Evolutionary conservation across 1,140 invertebrate species (phyloP).

Genomic region (Drosophila parvula): DNA sequence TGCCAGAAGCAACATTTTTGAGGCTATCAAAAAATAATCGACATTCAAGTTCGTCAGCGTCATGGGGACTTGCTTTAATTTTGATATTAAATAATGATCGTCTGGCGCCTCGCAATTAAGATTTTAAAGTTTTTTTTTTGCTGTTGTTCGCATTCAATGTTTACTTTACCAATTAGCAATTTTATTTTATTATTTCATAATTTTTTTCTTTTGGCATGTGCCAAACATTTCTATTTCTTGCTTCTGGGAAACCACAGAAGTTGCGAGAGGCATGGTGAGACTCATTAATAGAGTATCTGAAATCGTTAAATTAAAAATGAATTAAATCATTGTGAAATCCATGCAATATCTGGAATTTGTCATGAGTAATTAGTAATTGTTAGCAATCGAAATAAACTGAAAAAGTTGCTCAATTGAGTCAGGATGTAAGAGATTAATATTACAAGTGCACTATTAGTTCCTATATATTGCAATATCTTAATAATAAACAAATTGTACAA

Average conservation of each 20-base stretch:
- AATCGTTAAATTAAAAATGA: neutral
- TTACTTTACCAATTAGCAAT: constrained; percentile 61
- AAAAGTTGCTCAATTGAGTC: no score
- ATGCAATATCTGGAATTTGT: neutral
- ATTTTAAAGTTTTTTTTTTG: constrained; percentile 60
- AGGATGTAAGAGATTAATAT: neutral
- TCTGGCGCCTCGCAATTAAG: constrained; percentile 73
- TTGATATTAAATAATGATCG: constrained; percentile 55
- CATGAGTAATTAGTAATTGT: neutral
- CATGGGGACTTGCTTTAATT: constrained; percentile 37
- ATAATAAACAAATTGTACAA: constrained; percentile 4
- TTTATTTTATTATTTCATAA: constrained; percentile 62
- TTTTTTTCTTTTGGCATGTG: constrained; percentile 41
- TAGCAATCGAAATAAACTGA: neutral
- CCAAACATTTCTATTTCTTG: constrained; percentile 11
- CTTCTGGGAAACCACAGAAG: constrained; percentile 9
- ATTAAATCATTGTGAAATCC: neutral
- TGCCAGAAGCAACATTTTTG: constrained; percentile 10
- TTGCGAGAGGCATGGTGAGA: neutral
- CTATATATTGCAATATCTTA: no score
- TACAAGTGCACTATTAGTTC: neutral
- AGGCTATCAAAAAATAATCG: constrained; percentile 13
- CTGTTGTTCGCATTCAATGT: constrained; percentile 15
- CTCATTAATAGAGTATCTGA: neutral
- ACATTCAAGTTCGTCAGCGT: constrained; percentile 32